phyloP scores from a whole-genome alignment of 2,888 invertebrate genomes.

The Apeira syringaria region DNA sequence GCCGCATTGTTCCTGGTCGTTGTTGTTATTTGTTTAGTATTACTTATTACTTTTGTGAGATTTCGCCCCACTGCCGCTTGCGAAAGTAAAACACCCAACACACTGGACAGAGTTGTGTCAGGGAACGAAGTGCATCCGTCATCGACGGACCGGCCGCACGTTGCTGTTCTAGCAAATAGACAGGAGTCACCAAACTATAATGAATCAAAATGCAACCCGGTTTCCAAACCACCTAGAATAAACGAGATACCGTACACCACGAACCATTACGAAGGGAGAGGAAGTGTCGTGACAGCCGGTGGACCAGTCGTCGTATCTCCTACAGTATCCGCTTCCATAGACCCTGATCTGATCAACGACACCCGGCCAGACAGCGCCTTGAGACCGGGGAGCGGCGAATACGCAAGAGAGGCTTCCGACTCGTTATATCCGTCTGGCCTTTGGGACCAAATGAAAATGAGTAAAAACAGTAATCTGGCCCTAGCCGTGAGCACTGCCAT shows the following conservation, averaged over 20 bases:
- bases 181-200: constrained; percentile 64
- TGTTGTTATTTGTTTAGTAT: constrained; percentile 87
- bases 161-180: constrained; percentile 83
- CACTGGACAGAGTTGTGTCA: constrained; percentile 88
- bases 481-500: constrained; percentile 83
- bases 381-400: constrained; percentile 89
- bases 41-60: constrained; percentile 89
- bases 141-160: constrained; percentile 78
- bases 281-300: constrained; percentile 85
- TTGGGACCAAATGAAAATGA: constrained; percentile 87
- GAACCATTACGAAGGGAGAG: constrained; percentile 87
- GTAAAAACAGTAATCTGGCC: constrained; percentile 80
- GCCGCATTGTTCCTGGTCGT: constrained; percentile 92
- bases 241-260: constrained; percentile 88
- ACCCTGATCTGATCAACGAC: constrained; percentile 94
- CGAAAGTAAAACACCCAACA: constrained; percentile 90
- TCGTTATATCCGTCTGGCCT: constrained; percentile 91
- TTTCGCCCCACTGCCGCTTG: constrained; percentile 88
- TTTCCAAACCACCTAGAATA: constrained; percentile 88
- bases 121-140: constrained; percentile 78
- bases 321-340: constrained; percentile 89
- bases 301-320: constrained; percentile 89
- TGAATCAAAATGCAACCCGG: constrained; percentile 84
- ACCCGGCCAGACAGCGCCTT: constrained; percentile 86
- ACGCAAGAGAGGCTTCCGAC: constrained; percentile 88